Percentiles rank a stretch among this genome's conserved stretches.
phyloP scores from a whole-genome alignment of 2,797 vertebrate species.

The Eleutherodactylus coqui region DNA sequence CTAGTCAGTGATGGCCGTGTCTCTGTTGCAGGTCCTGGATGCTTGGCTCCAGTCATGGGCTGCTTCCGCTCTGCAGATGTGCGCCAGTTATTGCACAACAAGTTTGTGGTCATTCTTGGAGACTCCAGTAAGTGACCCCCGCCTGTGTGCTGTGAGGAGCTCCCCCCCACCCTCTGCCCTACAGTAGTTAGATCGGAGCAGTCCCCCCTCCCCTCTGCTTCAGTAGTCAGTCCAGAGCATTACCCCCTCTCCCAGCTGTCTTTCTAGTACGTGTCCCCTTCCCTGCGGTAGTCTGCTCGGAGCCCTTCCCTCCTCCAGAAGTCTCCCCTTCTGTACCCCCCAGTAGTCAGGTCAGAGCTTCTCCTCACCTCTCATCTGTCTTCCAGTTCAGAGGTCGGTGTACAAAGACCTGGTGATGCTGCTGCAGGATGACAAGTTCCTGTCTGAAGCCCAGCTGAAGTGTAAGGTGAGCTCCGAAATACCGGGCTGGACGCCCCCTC shows the following conservation, averaged over 20 bases:
- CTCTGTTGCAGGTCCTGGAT: not conserved
- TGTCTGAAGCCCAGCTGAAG: slow-evolving; percentile 77
- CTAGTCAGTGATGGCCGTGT: not conserved
- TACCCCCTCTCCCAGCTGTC: too few relatives aligned
- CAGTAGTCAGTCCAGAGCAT: not conserved
- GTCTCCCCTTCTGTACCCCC: too few relatives aligned
- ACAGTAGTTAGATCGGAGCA: too few relatives aligned
- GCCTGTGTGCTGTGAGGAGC: not conserved
- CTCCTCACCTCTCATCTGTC: too few relatives aligned
- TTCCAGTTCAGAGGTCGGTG: slow-evolving; percentile 81
- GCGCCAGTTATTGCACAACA: slow-evolving; percentile 83
- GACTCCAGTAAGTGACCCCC: slow-evolving; percentile 82
- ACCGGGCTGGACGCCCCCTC: not conserved
- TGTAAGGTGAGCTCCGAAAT: slow-evolving; percentile 74
- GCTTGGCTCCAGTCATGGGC: slow-evolving; percentile 64
- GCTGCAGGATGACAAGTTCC: slow-evolving; percentile 78
- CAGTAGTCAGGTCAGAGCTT: not conserved
- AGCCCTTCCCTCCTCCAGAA: too few relatives aligned
- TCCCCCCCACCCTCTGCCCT: too few relatives aligned
- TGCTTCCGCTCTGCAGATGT: slow-evolving; percentile 73
- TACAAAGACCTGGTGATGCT: slow-evolving; percentile 86
- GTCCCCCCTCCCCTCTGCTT: too few relatives aligned
- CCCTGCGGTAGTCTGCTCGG: too few relatives aligned
- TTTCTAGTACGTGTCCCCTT: too few relatives aligned
- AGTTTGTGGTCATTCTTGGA: slow-evolving; percentile 85